Evolutionary conservation across 2,113 vertebrate genomes (phyloP).

Genomic region (Ceyx cyanopectus): DNA sequence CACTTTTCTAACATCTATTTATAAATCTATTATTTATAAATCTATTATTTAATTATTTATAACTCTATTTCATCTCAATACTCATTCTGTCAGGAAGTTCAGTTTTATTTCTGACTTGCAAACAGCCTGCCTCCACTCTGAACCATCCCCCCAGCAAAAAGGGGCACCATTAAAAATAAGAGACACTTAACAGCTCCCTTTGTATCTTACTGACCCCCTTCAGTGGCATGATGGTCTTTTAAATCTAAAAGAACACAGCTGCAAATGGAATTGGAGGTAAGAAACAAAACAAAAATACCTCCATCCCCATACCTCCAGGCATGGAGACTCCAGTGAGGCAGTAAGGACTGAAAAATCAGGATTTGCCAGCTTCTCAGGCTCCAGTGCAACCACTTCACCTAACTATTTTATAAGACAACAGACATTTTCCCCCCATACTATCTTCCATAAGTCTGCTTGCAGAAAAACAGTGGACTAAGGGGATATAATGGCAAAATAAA

Average conservation of each 20-base stretch:
- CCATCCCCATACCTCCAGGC: too few relatives aligned
- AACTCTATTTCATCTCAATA: not conserved
- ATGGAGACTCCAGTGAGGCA: too few relatives aligned
- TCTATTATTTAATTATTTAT: too few relatives aligned
- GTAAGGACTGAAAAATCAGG: not conserved
- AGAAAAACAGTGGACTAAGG: not conserved
- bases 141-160: not conserved
- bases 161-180: not conserved
- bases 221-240: not conserved
- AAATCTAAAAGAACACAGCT: not conserved
- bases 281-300: not conserved
- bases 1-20: not conserved
- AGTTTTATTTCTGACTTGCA: not conserved
- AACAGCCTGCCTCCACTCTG: fast-evolving
- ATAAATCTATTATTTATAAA: too few relatives aligned
- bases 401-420: not conserved
- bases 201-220: not conserved
- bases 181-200: not conserved
- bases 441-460: not conserved
- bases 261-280: not conserved
- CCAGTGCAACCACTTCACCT: not conserved
- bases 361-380: not conserved
- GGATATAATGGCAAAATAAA: not conserved
- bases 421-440: not conserved
- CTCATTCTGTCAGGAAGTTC: not conserved